Evolutionary conservation across 2,888 invertebrate genomes (phyloP).

Genomic region (Hydrotaea diabolus): DNA sequence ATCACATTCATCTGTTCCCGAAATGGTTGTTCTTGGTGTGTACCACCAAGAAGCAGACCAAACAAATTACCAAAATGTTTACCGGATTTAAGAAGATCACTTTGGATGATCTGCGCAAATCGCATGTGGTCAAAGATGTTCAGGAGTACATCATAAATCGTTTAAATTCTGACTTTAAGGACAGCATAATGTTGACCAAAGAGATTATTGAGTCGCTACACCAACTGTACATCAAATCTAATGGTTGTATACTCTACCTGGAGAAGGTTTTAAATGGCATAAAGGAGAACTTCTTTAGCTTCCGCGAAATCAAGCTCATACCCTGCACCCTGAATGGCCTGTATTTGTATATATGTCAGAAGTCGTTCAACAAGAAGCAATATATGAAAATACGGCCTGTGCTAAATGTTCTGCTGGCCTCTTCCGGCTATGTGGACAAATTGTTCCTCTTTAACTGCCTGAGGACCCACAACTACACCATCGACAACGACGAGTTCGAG

Average conservation of each 20-base stretch:
- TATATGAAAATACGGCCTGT: slow-evolving; percentile 93
- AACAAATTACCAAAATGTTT: slow-evolving; percentile 90
- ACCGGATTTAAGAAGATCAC: slow-evolving; percentile 95
- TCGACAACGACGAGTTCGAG: slow-evolving; percentile 90
- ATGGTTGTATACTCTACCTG: slow-evolving; percentile 93
- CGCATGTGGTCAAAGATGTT: slow-evolving; percentile 95
- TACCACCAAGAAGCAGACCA: slow-evolving; percentile 92
- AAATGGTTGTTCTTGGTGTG: slow-evolving; percentile 95
- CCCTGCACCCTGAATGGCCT: slow-evolving; percentile 97
- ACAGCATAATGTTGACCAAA: slow-evolving; percentile 91
- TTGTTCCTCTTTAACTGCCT: slow-evolving; percentile 91
- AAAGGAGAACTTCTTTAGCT: slow-evolving; percentile 94
- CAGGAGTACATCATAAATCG: slow-evolving; percentile 96
- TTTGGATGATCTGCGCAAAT: slow-evolving; percentile 93
- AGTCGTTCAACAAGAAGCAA: slow-evolving; percentile 93
- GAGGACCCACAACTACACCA: slow-evolving; percentile 88
- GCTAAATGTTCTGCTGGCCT: slow-evolving; percentile 92
- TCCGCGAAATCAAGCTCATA: slow-evolving; percentile 95
- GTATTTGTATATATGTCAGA: slow-evolving; percentile 96
- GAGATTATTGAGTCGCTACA: slow-evolving; percentile 97
- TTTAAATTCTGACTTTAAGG: slow-evolving; percentile 92
- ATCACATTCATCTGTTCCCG: slow-evolving; percentile 94
- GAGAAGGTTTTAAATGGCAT: slow-evolving; percentile 96
- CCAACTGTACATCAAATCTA: slow-evolving; percentile 96
- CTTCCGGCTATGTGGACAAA: slow-evolving; percentile 91